Evolutionary conservation across 2,797 vertebrate species (phyloP).

Genomic region (Siniperca scherzeri): DNA sequence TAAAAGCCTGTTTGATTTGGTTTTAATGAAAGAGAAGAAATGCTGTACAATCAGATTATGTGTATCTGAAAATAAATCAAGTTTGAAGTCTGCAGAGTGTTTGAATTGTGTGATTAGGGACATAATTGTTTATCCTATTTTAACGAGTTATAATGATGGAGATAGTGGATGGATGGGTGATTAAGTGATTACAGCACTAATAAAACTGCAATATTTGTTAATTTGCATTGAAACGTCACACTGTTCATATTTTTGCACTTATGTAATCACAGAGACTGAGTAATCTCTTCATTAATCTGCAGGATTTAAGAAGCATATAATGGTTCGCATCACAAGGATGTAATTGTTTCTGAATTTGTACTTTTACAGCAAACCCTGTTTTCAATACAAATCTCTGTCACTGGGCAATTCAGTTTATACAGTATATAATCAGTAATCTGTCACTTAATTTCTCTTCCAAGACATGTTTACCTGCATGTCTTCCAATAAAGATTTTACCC

Average conservation of each 20-base stretch:
- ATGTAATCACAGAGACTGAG: background rate
- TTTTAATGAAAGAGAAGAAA: constrained; percentile 2
- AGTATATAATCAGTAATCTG: background rate
- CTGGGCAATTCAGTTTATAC: background rate
- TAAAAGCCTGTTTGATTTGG: background rate
- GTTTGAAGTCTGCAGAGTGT: background rate
- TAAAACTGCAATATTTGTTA: background rate
- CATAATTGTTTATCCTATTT: background rate
- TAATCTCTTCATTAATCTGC: background rate
- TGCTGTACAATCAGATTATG: background rate
- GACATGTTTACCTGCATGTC: background rate
- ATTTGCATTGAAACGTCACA: background rate
- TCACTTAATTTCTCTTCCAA: background rate
- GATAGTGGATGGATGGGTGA: background rate
- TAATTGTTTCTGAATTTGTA: background rate
- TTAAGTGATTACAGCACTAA: background rate
- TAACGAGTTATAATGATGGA: background rate
- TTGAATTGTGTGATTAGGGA: constrained; percentile 10
- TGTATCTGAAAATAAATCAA: background rate
- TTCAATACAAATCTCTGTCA: background rate
- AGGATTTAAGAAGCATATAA: background rate
- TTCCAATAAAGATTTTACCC: background rate
- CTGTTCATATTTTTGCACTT: background rate
- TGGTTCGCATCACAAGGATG: background rate
- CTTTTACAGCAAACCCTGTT: background rate